Evolutionary conservation across 2,888 invertebrate species (phyloP).

Genomic region (Micoletzkya japonica): DNA sequence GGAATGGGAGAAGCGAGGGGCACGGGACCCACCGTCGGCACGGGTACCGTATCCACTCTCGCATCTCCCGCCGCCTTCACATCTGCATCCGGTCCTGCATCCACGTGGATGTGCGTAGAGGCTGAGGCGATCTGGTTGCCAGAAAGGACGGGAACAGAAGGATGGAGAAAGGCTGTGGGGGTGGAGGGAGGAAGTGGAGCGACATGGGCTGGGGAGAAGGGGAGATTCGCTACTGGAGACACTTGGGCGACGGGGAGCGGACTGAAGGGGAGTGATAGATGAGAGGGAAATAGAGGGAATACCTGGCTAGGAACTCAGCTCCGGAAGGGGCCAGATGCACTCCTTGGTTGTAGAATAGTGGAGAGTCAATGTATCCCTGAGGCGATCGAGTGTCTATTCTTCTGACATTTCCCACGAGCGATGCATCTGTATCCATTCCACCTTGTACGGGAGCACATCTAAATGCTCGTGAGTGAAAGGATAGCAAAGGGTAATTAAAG

Average conservation of each 20-base stretch:
- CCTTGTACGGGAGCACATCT: conserved; percentile 22
- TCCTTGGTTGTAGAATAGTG: conserved; percentile 28
- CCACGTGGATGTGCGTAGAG: conserved; percentile 30
- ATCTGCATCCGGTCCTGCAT: conserved; percentile 28
- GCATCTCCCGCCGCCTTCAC: conserved; percentile 29
- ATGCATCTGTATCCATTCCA: conserved; percentile 27
- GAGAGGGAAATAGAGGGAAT: background rate
- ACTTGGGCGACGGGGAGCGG: background rate
- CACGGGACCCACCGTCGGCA: conserved; percentile 18
- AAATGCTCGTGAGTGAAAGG: background rate
- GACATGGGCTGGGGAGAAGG: conserved; percentile 21
- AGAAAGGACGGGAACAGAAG: conserved; percentile 24
- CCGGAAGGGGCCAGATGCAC: conserved; percentile 23
- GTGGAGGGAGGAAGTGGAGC: conserved; percentile 4
- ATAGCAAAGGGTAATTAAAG: background rate
- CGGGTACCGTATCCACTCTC: conserved; percentile 28
- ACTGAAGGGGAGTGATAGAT: background rate
- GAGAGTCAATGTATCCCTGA: conserved; percentile 26
- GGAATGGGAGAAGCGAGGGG: background rate
- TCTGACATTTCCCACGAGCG: conserved; percentile 22
- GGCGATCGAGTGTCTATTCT: conserved; percentile 26
- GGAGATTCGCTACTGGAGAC: background rate
- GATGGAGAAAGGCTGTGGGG: conserved; percentile 19
- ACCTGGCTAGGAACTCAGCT: background rate
- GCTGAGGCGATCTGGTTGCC: conserved; percentile 27